Evolutionary conservation across 2,113 vertebrate species (phyloP), one percentile per base, ranked within the genome.

Genomic region (Ctenomys sociabilis): DNA sequence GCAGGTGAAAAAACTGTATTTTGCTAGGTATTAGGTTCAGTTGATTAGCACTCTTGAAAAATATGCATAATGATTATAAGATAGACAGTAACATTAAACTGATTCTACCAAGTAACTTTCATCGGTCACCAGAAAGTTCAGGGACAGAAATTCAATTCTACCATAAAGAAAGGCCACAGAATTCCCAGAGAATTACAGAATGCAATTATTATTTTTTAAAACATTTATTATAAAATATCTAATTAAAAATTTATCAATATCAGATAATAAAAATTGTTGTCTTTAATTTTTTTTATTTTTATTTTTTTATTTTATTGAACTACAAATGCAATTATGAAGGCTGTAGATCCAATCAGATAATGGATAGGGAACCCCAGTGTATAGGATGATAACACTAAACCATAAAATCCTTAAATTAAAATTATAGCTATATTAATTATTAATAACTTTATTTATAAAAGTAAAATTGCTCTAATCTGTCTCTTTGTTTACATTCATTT

Each of bases 101-200:
- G 37, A 49, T 64, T 35, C 35, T 52, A 84, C 94, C 30, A 87
- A 68, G 81, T 87, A 85, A 77, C 70, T 92, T 88, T 85, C 28
- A 88, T 61, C 54, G 24, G n/a, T 73, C 49, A 66, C 10, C 37
- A 57, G 11, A 70, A 73, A 92, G 40, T 66, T 88, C 43, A 88
- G 14, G 22, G 68, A 0, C 30, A 94, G 75, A 73, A 8, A 73
- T 63, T 94, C 70, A n/a, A n/a, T 32, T 35, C 21, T 63, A 19
- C 37, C 10, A 49, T n/a, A 1, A 22, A 30, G 5, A 75, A 88
- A 93, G 68, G 37, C 63, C 66, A n/a, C 22, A 93, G 72, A 91
- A 81, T 90, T 91, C 8, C 32, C 24, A 89, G 10, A 19, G 37
- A 66, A 63, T 87, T 87, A 75, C 22, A 87, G 14, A 45, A 73